Conservation (phyloP, 2,888 invertebrate species). For the Amblyjoppa fuscipennis region DNA sequence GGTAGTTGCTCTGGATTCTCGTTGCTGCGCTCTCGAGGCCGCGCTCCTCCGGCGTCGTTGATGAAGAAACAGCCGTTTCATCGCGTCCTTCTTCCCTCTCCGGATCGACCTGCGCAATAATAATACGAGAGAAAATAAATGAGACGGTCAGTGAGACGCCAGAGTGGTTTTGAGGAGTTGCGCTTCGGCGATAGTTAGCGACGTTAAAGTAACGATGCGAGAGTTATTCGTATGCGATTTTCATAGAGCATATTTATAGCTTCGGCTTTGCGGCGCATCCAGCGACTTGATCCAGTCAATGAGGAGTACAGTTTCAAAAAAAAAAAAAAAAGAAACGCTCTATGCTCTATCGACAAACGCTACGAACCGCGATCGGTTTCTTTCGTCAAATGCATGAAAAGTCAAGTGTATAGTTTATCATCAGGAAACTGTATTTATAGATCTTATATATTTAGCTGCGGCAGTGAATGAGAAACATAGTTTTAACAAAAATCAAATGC, state of each 20-base stretch:
- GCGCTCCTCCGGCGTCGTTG: slow-evolving; percentile 47
- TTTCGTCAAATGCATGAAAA: too few species aligned
- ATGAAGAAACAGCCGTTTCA: slow-evolving; percentile 51
- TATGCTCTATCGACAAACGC: too few species aligned
- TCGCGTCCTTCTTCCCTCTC: slow-evolving; percentile 18
- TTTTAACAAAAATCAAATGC: too few species aligned
- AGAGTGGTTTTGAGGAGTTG: slow-evolving; percentile 20
- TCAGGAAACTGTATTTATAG: too few species aligned
- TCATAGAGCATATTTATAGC: not conserved
- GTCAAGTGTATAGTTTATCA: too few species aligned
- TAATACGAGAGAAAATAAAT: slow-evolving; percentile 36
- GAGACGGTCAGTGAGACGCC: not conserved
- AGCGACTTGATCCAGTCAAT: not conserved
- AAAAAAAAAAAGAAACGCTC: too few species aligned
- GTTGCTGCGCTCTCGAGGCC: slow-evolving; percentile 69
- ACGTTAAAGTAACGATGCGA: not conserved
- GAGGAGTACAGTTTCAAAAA: too few species aligned
- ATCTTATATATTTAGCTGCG: too few species aligned
- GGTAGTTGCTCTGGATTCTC: slow-evolving; percentile 74
- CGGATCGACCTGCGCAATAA: slow-evolving; percentile 63
- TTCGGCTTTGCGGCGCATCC: not conserved
- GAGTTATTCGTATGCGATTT: not conserved
- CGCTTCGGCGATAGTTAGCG: not conserved
- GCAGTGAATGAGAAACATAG: too few species aligned
- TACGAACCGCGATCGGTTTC: too few species aligned